phyloP scores from a whole-genome alignment of 2,888 invertebrate genomes.

The Sthenelais limicola region DNA sequence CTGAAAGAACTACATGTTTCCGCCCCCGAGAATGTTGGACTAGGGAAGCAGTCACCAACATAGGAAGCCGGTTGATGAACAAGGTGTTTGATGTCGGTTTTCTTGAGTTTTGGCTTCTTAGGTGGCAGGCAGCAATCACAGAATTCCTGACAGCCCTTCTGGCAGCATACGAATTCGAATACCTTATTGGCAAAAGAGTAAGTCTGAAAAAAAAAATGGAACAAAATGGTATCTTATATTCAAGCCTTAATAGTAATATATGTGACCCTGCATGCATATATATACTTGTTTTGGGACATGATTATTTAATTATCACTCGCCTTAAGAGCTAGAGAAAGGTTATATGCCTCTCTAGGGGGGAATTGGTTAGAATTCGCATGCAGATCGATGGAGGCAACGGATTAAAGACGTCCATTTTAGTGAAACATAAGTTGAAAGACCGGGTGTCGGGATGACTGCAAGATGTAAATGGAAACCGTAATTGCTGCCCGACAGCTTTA shows the following conservation, averaged over 20 bases:
- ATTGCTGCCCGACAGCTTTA: too few species aligned
- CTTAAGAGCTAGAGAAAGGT: too few species aligned
- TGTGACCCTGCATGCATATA: not conserved
- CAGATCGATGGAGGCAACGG: too few species aligned
- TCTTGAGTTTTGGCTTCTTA: slow-evolving; percentile 56
- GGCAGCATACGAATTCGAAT: slow-evolving; percentile 53
- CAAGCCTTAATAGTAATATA: not conserved
- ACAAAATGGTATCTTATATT: not conserved
- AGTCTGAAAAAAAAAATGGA: slow-evolving; percentile 38
- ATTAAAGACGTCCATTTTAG: too few species aligned
- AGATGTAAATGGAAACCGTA: too few species aligned
- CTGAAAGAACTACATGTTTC: slow-evolving; percentile 18
- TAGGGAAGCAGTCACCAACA: slow-evolving; percentile 51
- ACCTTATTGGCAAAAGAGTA: slow-evolving; percentile 45
- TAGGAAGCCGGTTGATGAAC: slow-evolving; percentile 51
- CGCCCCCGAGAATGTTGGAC: slow-evolving; percentile 44
- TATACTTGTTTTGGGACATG: too few species aligned
- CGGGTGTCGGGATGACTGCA: too few species aligned
- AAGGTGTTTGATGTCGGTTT: slow-evolving; percentile 66
- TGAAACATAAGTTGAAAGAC: too few species aligned
- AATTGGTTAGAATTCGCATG: too few species aligned
- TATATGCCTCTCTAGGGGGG: too few species aligned
- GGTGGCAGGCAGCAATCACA: slow-evolving; percentile 60
- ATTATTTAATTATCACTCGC: too few species aligned
- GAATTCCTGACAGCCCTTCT: slow-evolving; percentile 52